These are phyloP conservation scores for Abscondita cerata DNA, from an alignment of 2,888 invertebrate species.

Conservation along the genomic window DNA sequence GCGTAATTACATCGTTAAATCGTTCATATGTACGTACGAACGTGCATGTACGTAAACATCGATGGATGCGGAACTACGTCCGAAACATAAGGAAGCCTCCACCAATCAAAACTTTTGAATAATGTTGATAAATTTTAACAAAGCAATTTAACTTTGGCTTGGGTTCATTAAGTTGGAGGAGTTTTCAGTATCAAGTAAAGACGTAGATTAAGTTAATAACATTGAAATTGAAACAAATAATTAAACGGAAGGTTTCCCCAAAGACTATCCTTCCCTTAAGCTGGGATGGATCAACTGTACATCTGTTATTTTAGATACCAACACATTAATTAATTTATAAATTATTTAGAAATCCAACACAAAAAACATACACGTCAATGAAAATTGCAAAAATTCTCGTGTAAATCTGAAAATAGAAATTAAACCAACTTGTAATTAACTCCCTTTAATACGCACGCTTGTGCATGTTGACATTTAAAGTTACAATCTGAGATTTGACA, in stretches of 20 bases:
- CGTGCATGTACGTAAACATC: too few relatives aligned
- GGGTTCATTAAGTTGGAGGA: conserved; percentile 9
- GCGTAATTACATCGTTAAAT: conserved; percentile 3
- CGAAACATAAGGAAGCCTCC: not conserved
- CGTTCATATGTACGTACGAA: not conserved
- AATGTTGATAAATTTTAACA: conserved; percentile 9
- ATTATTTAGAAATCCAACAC: not conserved
- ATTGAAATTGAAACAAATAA: conserved; percentile 13
- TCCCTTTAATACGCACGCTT: too few relatives aligned
- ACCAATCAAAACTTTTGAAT: not conserved
- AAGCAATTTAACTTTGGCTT: conserved; percentile 9
- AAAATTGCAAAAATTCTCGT: too few relatives aligned
- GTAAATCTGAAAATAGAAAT: too few relatives aligned
- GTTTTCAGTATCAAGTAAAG: conserved; percentile 8
- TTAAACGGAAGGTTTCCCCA: conserved; percentile 10
- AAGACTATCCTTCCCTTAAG: conserved; percentile 11
- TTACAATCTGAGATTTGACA: too few relatives aligned
- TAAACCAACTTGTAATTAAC: too few relatives aligned
- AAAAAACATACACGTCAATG: too few relatives aligned
- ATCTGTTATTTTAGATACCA: conserved; percentile 10
- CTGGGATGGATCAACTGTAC: conserved; percentile 9
- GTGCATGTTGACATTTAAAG: too few relatives aligned
- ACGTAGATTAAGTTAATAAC: conserved; percentile 13
- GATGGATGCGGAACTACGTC: not conserved
- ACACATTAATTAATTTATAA: conserved; percentile 10